phyloP scores from a whole-genome alignment of 1,140 invertebrate genomes.

The Olivierus martensii region DNA sequence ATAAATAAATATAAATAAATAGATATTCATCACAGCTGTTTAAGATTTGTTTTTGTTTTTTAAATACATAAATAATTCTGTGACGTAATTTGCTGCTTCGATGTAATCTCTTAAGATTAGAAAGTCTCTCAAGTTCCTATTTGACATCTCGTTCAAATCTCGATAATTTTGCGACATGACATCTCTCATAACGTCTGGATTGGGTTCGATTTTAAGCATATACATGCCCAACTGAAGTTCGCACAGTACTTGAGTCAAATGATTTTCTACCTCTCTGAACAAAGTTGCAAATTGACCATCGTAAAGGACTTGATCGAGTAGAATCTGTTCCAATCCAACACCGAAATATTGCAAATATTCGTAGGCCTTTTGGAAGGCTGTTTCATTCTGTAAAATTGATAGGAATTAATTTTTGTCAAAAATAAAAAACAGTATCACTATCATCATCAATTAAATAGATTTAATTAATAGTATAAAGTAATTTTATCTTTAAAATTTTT shows the following conservation, averaged over 20 bases:
- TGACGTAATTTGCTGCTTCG: conserved; percentile 43
- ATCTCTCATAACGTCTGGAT: conserved; percentile 37
- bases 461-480: too few species aligned
- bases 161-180: conserved; percentile 40
- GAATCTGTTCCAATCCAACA: conserved; percentile 48
- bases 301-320: conserved; percentile 43
- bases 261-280: conserved; percentile 41
- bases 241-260: conserved; percentile 43
- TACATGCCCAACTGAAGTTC: conserved; percentile 42
- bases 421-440: too few species aligned
- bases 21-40: neutral
- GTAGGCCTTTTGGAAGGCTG: conserved; percentile 39
- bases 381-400: conserved; percentile 21
- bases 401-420: too few species aligned
- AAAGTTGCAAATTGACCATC: conserved; percentile 34
- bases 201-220: conserved; percentile 35
- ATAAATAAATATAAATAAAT: neutral
- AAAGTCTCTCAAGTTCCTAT: conserved; percentile 43
- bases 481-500: too few species aligned
- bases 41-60: neutral
- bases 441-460: too few species aligned
- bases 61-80: conserved; percentile 37
- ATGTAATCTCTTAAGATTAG: conserved; percentile 51
- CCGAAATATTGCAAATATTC: conserved; percentile 47
- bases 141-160: conserved; percentile 30